A percentile compares a stretch with the other conserved stretches of the same genome.
phyloP scores from a whole-genome alignment of 2,888 invertebrate species.

The Fabriciana adippe region DNA sequence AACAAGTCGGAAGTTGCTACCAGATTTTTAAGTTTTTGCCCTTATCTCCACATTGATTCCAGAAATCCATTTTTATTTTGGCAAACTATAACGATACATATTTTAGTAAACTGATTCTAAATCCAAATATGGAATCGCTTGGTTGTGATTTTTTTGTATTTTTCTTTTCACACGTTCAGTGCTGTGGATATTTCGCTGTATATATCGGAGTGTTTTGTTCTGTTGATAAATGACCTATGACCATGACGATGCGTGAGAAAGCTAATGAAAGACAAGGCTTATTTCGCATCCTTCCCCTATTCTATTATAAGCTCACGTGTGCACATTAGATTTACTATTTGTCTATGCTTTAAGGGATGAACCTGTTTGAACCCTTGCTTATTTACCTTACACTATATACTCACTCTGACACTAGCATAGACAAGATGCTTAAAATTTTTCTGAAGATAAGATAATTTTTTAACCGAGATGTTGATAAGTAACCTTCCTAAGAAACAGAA shows the following conservation, averaged over 20 bases:
- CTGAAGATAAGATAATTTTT: constrained; percentile 19
- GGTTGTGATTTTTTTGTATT: background rate
- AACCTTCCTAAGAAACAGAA: background rate
- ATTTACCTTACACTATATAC: constrained; percentile 42
- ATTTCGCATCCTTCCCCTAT: constrained; percentile 57
- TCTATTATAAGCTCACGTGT: constrained; percentile 50
- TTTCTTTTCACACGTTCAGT: background rate
- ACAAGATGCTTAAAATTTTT: constrained; percentile 21
- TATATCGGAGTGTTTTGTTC: constrained; percentile 8
- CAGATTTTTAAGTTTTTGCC: constrained; percentile 46
- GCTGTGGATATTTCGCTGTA: background rate
- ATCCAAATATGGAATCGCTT: too few species aligned
- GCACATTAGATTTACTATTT: constrained; percentile 57
- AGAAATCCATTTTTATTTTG: background rate
- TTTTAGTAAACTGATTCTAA: background rate
- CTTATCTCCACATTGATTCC: constrained; percentile 20
- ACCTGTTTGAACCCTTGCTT: constrained; percentile 65
- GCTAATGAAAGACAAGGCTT: constrained; percentile 54
- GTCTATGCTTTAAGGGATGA: constrained; percentile 61
- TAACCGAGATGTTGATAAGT: background rate
- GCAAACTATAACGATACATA: background rate
- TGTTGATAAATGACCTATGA: constrained; percentile 26
- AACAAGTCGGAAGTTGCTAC: constrained; percentile 56
- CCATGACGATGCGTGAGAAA: constrained; percentile 64
- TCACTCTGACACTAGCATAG: constrained; percentile 28